These are phyloP conservation scores for Nasonia longicornis DNA, from an alignment of 1,140 invertebrate genomes.

Conservation along the genomic window DNA sequence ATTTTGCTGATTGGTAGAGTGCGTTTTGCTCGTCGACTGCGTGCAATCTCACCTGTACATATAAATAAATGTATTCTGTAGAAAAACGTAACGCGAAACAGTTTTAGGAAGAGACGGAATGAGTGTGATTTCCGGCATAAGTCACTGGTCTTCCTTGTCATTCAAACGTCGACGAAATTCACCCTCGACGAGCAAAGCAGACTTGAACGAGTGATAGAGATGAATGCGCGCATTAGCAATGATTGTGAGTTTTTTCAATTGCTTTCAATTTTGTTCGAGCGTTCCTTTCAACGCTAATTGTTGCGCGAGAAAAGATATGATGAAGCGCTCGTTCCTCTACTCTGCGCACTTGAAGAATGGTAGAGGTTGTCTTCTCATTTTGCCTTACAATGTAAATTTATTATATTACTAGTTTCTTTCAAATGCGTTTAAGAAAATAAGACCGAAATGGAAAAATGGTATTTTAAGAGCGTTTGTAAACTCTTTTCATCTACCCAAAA, in stretches of 20 bases:
- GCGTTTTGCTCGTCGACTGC: constrained; percentile 17
- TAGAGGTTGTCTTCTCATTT: constrained; percentile 38
- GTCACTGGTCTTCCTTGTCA: constrained; percentile 41
- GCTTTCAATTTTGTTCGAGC: constrained; percentile 21
- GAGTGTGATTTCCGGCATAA: constrained; percentile 28
- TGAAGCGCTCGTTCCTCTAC: constrained; percentile 10
- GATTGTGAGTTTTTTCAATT: constrained; percentile 30
- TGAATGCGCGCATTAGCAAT: not conserved
- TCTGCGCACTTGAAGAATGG: not conserved
- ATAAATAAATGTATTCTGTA: constrained; percentile 31
- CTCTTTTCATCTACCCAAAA: constrained; percentile 14
- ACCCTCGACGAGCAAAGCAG: constrained; percentile 13
- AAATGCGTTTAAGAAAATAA: not conserved
- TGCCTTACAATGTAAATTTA: constrained; percentile 39
- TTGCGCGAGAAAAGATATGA: constrained; percentile 14
- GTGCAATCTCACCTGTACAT: constrained; percentile 39
- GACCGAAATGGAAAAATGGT: constrained; percentile 16
- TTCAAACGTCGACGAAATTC: constrained; percentile 36
- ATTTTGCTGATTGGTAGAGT: constrained; percentile 16
- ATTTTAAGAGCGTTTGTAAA: constrained; percentile 36
- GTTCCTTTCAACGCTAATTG: constrained; percentile 31
- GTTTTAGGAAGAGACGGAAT: constrained; percentile 17
- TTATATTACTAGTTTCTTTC: constrained; percentile 29
- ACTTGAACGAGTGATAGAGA: constrained; percentile 7
- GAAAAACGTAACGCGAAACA: constrained; percentile 29